Base-by-base conservation (phyloP, 2,113 vertebrate species). In the Sinocyclocheilus anophthalmus region DNA sequence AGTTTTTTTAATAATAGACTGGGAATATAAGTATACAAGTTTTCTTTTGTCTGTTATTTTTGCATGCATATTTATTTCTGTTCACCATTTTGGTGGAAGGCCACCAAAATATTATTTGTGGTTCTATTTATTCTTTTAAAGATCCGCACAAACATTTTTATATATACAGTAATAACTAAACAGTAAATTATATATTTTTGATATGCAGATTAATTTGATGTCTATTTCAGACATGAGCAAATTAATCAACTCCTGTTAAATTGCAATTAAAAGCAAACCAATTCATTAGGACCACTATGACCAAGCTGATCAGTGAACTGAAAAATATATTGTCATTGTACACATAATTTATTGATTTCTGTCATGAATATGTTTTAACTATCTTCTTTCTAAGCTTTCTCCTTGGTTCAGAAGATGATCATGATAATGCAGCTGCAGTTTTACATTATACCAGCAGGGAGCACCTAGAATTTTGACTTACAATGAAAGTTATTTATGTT, bases 401-500 rank as follows among this genome's bases (percentile, higher is more conserved):
- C 1, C 33, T 55, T 59, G 26, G 65, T 20, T 61, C 3, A 45
- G 5, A 11, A 79, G 11, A 61, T 33, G 30, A 59, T 79, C 12
- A 42, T 33, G 14, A 48, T 2, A 12, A 73, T 13, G 39, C 6
- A 24, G 5, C 72, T 80, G 77, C 57, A 80, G 6, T 81, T 48
- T 65, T 12, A 45, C n/a, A 30, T 81, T 26, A 20, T 2, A 65
- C 79, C 79, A 81, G 79, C 79, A 81, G 79, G 37, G 79, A 65
- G 79, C 37, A 81, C 7, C 57, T 2, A 16, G 18, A 26, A 3
- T 7, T 24, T 42, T 42, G 22, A 80, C 13, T 12, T 42, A 61
- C 20, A 79, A 16, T 45, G 39, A 18, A 65, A 48, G 61, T 30
- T 30, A 30, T 30, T 30, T 30, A 30, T 30, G 30, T 30, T 30